phyloP scores from a whole-genome alignment of 2,888 invertebrate species.

The Napeogenes inachia region DNA sequence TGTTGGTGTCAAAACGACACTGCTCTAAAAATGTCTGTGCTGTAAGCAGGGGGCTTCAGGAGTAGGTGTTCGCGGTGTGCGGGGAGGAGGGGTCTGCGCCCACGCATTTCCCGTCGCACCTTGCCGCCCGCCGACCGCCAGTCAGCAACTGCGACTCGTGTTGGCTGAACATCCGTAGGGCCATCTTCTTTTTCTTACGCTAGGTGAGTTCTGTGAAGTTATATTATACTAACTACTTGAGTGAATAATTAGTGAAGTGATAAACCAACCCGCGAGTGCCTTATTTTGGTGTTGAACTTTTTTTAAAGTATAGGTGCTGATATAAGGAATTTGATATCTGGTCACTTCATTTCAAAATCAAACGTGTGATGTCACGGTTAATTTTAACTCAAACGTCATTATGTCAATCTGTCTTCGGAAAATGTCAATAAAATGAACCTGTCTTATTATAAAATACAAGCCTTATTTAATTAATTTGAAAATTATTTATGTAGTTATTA shows the following conservation, averaged over 20 bases:
- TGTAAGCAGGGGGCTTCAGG: constrained; percentile 41
- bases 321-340: constrained; percentile 4
- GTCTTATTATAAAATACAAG: neutral
- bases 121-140: constrained; percentile 72
- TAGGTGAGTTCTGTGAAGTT: constrained; percentile 69
- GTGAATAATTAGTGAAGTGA: constrained; percentile 65
- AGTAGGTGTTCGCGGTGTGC: constrained; percentile 34
- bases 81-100: constrained; percentile 50
- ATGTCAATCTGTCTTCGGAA: constrained; percentile 12
- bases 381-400: constrained; percentile 13
- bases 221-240: constrained; percentile 39
- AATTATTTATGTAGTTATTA: too few relatives aligned
- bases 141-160: constrained; percentile 77
- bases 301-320: constrained; percentile 1
- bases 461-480: too few relatives aligned
- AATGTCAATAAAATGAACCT: constrained; percentile 13
- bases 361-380: constrained; percentile 22
- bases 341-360: constrained; percentile 12
- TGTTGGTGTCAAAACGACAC: constrained; percentile 75
- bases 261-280: constrained; percentile 42
- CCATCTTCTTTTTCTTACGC: constrained; percentile 71
- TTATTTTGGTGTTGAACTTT: constrained; percentile 21
- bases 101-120: constrained; percentile 68
- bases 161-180: constrained; percentile 81
- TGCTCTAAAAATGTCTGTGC: constrained; percentile 72